These are phyloP conservation scores for Acridotheres tristis DNA, from an alignment of 2,797 vertebrate genomes.

Conservation along the genomic window DNA sequence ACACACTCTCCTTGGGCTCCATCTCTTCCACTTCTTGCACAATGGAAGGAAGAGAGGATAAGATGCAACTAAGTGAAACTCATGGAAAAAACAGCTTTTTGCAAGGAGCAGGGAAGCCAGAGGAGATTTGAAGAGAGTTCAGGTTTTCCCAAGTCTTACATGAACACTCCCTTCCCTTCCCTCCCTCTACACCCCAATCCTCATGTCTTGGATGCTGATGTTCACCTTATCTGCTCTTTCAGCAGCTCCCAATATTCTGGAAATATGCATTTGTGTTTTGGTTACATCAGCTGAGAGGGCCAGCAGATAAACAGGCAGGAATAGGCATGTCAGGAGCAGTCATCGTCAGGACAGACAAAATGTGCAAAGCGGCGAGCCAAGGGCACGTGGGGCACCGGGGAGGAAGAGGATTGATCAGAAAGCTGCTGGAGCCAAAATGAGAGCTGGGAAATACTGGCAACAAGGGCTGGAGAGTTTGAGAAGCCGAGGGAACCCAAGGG, in stretches of 20 bases:
- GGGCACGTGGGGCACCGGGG: rapidly evolving
- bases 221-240: slow-evolving; percentile 24
- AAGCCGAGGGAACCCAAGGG: neutral
- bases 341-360: neutral
- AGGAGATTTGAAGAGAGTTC: neutral
- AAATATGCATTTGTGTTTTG: neutral
- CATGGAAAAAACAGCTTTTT: neutral
- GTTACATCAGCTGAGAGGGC: neutral
- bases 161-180: neutral
- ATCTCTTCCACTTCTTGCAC: neutral
- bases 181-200: neutral
- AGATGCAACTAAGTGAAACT: neutral
- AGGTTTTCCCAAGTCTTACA: neutral
- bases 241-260: neutral
- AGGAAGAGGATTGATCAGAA: neutral
- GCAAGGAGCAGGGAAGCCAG: neutral
- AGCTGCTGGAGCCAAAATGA: neutral
- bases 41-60: neutral
- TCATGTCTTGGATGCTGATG: neutral
- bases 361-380: rapidly evolving
- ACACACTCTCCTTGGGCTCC: neutral
- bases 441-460: neutral
- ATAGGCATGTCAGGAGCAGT: slow-evolving; percentile 21
- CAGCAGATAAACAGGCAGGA: slow-evolving; percentile 23
- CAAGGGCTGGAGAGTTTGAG: neutral